Evolutionary conservation across 2,797 vertebrate genomes (phyloP).

Genomic region (Heterohyrax brucei): DNA sequence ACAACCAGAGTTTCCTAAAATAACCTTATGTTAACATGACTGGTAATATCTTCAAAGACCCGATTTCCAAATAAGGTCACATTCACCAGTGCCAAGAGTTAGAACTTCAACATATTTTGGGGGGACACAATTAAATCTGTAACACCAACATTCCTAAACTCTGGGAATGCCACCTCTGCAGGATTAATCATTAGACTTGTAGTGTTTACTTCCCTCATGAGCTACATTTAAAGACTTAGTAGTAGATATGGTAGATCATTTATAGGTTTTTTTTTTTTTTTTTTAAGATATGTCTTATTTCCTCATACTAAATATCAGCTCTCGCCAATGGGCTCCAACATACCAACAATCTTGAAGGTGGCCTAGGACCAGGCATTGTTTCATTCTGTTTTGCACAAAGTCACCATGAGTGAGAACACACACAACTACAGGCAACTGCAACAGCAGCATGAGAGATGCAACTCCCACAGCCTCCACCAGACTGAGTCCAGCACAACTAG

Average conservation of each 20-base stretch:
- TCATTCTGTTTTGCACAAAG: neutral
- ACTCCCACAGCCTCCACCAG: neutral
- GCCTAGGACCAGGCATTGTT: neutral
- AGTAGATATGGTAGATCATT: neutral
- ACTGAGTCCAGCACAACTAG: no score
- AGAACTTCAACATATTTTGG: neutral
- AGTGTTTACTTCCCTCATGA: neutral
- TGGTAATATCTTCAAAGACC: neutral
- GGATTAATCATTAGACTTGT: neutral
- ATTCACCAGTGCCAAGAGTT: neutral
- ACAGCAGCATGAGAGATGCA: neutral
- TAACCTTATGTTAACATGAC: neutral
- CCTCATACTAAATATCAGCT: slow-evolving; percentile 8
- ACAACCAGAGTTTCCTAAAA: no score
- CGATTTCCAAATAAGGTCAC: neutral
- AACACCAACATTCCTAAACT: neutral
- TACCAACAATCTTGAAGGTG: neutral
- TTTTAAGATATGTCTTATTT: slow-evolving; percentile 4
- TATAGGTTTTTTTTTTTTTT: neutral
- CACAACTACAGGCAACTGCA: neutral
- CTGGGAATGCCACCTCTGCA: neutral
- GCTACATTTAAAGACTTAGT: neutral
- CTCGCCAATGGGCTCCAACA: neutral
- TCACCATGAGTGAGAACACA: neutral
- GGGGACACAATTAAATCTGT: neutral